These are phyloP conservation scores for Carposina sasakii DNA, from an alignment of 1,140 invertebrate genomes.

Conservation along the genomic window DNA sequence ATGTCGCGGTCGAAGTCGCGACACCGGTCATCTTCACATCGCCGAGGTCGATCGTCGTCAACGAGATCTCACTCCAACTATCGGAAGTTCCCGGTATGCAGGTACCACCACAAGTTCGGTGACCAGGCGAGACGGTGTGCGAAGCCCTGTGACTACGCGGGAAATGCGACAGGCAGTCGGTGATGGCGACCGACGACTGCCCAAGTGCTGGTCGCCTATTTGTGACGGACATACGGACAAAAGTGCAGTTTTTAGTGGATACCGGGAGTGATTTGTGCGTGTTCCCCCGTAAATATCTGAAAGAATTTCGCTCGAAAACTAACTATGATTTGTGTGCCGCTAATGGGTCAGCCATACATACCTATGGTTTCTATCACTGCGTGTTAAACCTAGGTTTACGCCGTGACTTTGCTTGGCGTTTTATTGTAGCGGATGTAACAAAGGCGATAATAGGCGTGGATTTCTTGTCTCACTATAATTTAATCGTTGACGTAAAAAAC, in stretches of 20 bases:
- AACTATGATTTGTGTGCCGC: slow-evolving; percentile 7
- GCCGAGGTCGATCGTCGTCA: not conserved
- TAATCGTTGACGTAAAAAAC: not conserved
- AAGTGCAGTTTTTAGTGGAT: slow-evolving; percentile 4
- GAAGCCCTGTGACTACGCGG: slow-evolving; percentile 12
- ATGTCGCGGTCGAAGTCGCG: slow-evolving; percentile 5
- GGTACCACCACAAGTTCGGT: slow-evolving; percentile 16
- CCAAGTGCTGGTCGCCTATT: not conserved
- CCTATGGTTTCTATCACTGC: not conserved
- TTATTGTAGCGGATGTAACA: not conserved
- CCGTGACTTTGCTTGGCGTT: not conserved
- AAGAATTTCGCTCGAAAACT: not conserved
- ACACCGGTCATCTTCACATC: not conserved
- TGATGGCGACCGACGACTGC: slow-evolving; percentile 3
- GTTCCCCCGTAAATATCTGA: not conserved
- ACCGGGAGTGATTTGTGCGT: slow-evolving; percentile 3
- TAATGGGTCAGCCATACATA: not conserved
- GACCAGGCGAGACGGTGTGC: slow-evolving; percentile 8
- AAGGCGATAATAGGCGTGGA: not conserved
- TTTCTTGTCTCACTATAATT: not conserved
- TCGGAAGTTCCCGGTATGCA: slow-evolving; percentile 9
- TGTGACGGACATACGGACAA: not conserved
- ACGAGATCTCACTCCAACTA: slow-evolving; percentile 6
- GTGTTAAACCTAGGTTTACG: not conserved
- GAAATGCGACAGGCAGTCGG: not conserved